Base-by-base conservation (phyloP, 2,113 vertebrate genomes). In the Plectropomus leopardus region DNA sequence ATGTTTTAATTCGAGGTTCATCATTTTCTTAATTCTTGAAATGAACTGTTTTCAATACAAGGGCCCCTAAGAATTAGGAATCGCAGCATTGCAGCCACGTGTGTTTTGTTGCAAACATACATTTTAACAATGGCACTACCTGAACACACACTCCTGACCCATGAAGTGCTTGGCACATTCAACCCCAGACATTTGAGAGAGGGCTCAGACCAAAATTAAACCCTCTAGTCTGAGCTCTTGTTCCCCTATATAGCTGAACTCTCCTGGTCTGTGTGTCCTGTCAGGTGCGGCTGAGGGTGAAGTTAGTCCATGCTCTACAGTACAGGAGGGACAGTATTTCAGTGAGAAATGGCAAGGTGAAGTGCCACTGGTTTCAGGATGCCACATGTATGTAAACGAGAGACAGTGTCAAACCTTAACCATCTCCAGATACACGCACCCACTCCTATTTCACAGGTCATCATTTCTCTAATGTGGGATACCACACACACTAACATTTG, bases 371-470 rank as follows among this genome's bases (percentile, higher is more conserved):
- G 68, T 76, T 88, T 76, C 69, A 82, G 60, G 58, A 67, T 44
- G 72, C 72, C 23, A 36, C 16, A 26, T 47, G 78, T 69, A 88
- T 88, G 89, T 47, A 73, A 89, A 85, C 17, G 24, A 75, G 86
- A 88, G 83, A 72, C 86, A 53, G 84, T 28, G 88, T 83, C 71
- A 90, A 92, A 89, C 87, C 91, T 82, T 80, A 86, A 80, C 53
- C 78, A 88, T 78, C 68, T 89, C 71, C 58, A 7, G 53, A 71
- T 75, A 30, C 83, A 68, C 72, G 82, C 76, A 75, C 30, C 17
- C 28, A n/a, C 78, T 89, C 89, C 58, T 61, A 83, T 90, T 90
- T 90, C 88, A 86, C 73, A 63, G 82, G 66, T 83, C 85, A 80
- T 80, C 61, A 66, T 77, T 82, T 80, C 78, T 86, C 24, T 36